phyloP scores from a whole-genome alignment of 2,113 vertebrate species.

The Erinaceus europaeus region DNA sequence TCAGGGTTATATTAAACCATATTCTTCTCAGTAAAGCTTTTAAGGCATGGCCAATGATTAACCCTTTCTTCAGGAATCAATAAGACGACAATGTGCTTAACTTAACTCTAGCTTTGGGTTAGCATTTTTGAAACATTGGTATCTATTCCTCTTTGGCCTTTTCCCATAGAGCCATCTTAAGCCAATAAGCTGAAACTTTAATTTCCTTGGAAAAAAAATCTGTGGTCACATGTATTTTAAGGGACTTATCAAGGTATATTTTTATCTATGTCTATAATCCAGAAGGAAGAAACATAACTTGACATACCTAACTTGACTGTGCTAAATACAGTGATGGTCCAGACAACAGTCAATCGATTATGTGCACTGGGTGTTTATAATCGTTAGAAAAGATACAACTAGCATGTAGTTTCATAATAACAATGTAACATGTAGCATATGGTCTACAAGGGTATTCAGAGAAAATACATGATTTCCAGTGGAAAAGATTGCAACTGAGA shows the following conservation, averaged over 20 bases:
- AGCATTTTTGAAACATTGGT: background rate
- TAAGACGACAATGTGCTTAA: background rate
- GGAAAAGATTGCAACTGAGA: too few relatives aligned
- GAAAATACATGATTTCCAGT: too few relatives aligned
- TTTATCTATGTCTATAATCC: background rate
- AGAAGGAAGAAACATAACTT: background rate
- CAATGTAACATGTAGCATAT: background rate
- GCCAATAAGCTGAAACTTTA: background rate
- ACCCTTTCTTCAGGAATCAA: background rate
- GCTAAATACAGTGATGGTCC: background rate
- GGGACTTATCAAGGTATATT: background rate
- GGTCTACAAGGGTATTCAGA: background rate
- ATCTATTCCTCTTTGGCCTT: background rate
- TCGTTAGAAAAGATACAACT: background rate
- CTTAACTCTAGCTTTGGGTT: too few relatives aligned
- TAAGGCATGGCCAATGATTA: background rate
- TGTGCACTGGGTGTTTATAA: background rate
- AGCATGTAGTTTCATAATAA: background rate
- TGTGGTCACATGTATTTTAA: background rate
- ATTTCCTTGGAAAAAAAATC: background rate
- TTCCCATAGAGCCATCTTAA: background rate
- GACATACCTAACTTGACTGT: background rate
- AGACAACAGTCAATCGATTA: too few relatives aligned
- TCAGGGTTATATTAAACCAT: conserved; percentile 61
- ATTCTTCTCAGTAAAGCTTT: conserved; percentile 46